Evolutionary conservation across 2,888 invertebrate species (phyloP).

Genomic region (Nephrotoma flavescens): DNA sequence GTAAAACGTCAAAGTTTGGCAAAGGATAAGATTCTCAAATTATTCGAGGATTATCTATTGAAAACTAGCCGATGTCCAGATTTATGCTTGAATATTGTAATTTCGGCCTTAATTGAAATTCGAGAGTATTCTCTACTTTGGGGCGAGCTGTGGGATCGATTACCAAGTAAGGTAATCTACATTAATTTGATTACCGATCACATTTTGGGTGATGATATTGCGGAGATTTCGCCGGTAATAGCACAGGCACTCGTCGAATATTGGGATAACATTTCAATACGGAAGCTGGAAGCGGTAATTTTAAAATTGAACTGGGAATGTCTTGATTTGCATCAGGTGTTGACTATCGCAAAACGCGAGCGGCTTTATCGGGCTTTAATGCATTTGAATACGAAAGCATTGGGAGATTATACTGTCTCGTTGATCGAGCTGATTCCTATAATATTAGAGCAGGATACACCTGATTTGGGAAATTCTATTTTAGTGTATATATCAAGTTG

Average conservation of each 20-base stretch:
- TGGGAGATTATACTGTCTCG: conserved; percentile 59
- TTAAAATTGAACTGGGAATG: conserved; percentile 57
- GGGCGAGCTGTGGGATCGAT: conserved; percentile 45
- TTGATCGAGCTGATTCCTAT: conserved; percentile 49
- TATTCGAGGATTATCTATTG: conserved; percentile 34
- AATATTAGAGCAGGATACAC: conserved; percentile 32
- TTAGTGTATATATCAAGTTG: conserved; percentile 79
- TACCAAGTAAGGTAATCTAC: conserved; percentile 41
- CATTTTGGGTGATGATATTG: conserved; percentile 47
- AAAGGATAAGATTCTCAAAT: conserved; percentile 30
- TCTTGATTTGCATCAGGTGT: conserved; percentile 58
- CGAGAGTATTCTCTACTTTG: conserved; percentile 38
- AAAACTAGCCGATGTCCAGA: conserved; percentile 28
- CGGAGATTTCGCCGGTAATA: conserved; percentile 48
- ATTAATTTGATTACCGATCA: conserved; percentile 56
- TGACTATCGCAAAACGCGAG: conserved; percentile 26
- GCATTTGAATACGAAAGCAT: conserved; percentile 62
- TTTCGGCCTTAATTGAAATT: conserved; percentile 28
- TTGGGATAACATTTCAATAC: conserved; percentile 43
- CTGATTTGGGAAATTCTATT: conserved; percentile 63
- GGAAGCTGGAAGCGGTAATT: conserved; percentile 53
- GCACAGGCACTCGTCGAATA: conserved; percentile 57
- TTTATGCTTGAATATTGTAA: conserved; percentile 27
- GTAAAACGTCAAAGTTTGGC: conserved; percentile 30
- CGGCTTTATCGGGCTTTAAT: conserved; percentile 34